Evolutionary conservation across 2,113 vertebrate species (phyloP), one percentile per base, ranked within the genome.

Genomic region (Lycaon pictus): DNA sequence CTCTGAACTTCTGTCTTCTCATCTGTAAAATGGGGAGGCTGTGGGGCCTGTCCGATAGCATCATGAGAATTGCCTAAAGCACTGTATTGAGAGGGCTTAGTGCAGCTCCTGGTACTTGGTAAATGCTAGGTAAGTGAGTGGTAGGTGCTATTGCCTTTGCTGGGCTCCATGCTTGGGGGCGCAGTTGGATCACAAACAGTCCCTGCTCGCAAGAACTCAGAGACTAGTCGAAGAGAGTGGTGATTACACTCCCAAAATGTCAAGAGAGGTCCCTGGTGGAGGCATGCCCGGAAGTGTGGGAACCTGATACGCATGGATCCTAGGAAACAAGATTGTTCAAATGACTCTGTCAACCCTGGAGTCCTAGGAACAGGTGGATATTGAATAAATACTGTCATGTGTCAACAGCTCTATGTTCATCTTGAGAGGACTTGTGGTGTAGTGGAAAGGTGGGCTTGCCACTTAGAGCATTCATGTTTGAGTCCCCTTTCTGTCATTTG

Each of bases 211-310:
- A 58, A 35, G 62, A 79, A 90, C 55, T 67, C 23, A 5, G 12
- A n/a, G 55, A 23, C 55, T 8, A 48, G 35, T 22, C 1, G 0
- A 12, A 79, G 65, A 82, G 72, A 74, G 48, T 2, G 48, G 56
- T 2, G 22, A 27, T 51, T 12, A 10, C 8, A 7, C 7, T 20
- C 8, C n/a, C 0, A 0, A 19, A 7, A 11, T 11, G 80, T 55
- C 23, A 48, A 67, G 93, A 86, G 3, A 25, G 32, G 65, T 87
- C 23, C 48, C 32, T 15, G 51, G 65, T 19, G 67, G 76, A 53
- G 58, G 43, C 27, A 16, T 6, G 48, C 11, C 60, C 65, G 86
- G 85, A 55, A 25, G 23, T 3, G 6, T 0, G 1, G 74, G 69
- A 62, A 69, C 25, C 1, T 3, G 37, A 29, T 6, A 29, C 0